phyloP scores from a whole-genome alignment of 2,113 vertebrate species.

The Psittacula cyanocephala region DNA sequence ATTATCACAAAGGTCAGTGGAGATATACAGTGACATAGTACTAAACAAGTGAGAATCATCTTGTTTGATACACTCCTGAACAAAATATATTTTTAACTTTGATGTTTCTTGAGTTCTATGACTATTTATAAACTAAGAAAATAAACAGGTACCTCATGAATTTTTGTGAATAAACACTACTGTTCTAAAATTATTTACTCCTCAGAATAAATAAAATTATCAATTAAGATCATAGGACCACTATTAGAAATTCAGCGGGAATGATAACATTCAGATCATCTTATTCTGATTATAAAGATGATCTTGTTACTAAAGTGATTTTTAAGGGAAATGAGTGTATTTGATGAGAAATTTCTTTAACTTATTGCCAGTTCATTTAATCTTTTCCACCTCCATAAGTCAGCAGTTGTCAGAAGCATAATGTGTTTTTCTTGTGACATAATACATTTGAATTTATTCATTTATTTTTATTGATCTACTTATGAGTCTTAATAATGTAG shows the following conservation, averaged over 20 bases:
- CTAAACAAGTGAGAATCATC: background rate
- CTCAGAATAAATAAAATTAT: background rate
- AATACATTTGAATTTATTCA: background rate
- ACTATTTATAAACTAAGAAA: background rate
- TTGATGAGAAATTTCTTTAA: background rate
- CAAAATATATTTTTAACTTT: background rate
- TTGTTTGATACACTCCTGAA: background rate
- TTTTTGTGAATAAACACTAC: background rate
- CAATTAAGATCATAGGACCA: background rate
- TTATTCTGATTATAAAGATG: background rate
- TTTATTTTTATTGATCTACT: slow-evolving; percentile 17
- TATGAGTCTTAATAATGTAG: background rate
- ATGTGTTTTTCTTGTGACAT: background rate
- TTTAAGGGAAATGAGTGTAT: background rate
- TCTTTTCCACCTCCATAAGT: background rate
- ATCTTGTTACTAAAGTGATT: background rate
- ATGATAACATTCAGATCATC: background rate
- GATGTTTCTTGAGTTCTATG: background rate
- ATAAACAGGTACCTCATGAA: background rate
- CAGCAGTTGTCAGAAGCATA: background rate
- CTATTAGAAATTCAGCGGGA: background rate
- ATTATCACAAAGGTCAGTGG: background rate
- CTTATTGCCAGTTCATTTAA: background rate
- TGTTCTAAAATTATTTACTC: background rate
- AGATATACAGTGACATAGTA: background rate